Percentiles rank a stretch among this genome's conserved stretches.
Conservation (phyloP, 2,888 invertebrate species). For the Hedychridium roseum region DNA sequence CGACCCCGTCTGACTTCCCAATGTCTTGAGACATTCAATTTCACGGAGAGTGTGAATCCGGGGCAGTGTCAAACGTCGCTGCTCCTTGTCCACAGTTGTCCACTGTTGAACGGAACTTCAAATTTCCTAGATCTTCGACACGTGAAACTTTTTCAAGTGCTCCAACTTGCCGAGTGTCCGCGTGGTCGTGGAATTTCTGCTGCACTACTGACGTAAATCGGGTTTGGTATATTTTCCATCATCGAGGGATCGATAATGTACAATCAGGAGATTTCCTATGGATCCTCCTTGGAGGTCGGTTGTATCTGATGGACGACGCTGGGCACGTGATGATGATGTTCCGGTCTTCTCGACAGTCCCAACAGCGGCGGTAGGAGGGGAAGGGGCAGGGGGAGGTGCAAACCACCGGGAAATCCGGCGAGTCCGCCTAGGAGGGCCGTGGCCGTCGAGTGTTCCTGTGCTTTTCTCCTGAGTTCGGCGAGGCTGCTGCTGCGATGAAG, state of each 20-base stretch:
- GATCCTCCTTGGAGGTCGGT: conserved; percentile 58
- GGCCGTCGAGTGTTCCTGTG: conserved; percentile 94
- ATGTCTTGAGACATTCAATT: too few species aligned
- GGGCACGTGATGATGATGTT: conserved; percentile 62
- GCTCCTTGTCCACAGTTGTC: too few species aligned
- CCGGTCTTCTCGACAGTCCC: conserved; percentile 63
- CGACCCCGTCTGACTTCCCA: too few species aligned
- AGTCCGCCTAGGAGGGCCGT: conserved; percentile 56
- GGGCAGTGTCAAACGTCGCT: too few species aligned
- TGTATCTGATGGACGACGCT: conserved; percentile 58
- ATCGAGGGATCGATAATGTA: not conserved
- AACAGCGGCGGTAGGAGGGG: conserved; percentile 66
- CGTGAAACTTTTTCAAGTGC: too few species aligned
- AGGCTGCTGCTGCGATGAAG: conserved; percentile 74
- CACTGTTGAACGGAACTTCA: too few species aligned
- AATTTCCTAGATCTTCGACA: too few species aligned
- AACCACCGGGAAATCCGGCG: conserved; percentile 55
- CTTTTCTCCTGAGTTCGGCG: conserved; percentile 89
- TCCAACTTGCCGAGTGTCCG: too few species aligned
- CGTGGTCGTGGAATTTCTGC: too few species aligned
- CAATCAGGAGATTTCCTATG: conserved; percentile 33
- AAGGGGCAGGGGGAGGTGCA: conserved; percentile 61
- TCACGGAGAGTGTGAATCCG: too few species aligned
- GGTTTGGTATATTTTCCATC: not conserved
- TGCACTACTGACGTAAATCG: too few species aligned